These are phyloP conservation scores for Phaethon lepturus DNA, from an alignment of 2,113 vertebrate species.

Conservation along the genomic window DNA sequence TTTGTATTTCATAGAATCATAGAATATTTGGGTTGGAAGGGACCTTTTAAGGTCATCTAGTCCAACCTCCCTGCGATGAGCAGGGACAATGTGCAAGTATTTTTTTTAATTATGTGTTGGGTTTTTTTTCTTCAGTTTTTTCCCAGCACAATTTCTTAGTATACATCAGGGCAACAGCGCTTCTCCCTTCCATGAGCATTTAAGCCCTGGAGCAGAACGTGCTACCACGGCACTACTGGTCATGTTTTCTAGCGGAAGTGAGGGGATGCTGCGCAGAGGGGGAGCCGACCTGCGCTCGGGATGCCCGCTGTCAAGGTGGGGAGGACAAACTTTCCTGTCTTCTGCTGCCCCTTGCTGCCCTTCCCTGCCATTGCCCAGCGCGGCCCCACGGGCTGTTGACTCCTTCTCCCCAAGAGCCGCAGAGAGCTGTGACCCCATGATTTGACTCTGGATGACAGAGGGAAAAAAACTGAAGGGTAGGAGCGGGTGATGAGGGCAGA, in stretches of 20 bases:
- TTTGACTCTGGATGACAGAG: not conserved
- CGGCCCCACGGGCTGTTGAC: too few species aligned
- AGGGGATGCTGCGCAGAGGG: not conserved
- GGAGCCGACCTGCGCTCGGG: not conserved
- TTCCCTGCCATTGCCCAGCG: not conserved
- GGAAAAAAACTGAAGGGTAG: not conserved
- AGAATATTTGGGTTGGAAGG: too few species aligned
- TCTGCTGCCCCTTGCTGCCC: not conserved
- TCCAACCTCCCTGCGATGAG: too few species aligned
- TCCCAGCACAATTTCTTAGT: not conserved
- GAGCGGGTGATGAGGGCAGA: not conserved
- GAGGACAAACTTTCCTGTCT: not conserved
- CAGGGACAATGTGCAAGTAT: too few species aligned
- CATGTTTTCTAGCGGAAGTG: not conserved
- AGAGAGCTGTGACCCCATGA: not conserved
- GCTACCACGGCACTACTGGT: too few species aligned
- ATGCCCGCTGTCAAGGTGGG: fast-evolving
- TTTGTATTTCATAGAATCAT: not conserved
- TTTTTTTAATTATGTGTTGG: not conserved
- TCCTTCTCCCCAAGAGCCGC: not conserved
- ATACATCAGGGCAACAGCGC: not conserved
- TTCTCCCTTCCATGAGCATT: not conserved
- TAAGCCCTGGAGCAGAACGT: not conserved
- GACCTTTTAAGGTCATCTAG: too few species aligned
- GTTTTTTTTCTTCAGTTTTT: not conserved